Base-by-base conservation (phyloP, 2,113 vertebrate genomes). In the Callithrix jacchus region DNA sequence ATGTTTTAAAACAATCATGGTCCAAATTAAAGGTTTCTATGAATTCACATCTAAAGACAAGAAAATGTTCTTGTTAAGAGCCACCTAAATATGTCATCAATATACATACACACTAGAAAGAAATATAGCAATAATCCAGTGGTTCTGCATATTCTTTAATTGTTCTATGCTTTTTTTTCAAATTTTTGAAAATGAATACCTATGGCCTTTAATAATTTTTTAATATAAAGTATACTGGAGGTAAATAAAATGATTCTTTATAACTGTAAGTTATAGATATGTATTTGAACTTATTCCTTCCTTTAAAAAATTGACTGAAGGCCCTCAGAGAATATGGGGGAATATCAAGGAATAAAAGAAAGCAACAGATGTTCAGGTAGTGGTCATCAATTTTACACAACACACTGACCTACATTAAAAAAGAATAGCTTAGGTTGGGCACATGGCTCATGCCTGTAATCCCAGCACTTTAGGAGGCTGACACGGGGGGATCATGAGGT, bases 11-110 rank as follows among this genome's bases (percentile, higher is more conserved):
- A 82, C 16, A 49, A 40, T 40, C 16, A 68, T 13, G 27, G 14
- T 74, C n/a, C n/a, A 64, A 84, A 49, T 73, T 13, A 45, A 40
- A 87, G 74, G 86, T 49, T 87, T 87, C 0, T 87, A 86, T 82
- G 37, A 13, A 70, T 35, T 89, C 54, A 68, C 52, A 89, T 32
- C 42, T 87, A 94, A 91, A 66, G 23, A 89, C 2, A 96, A 21
- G n/a, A 88, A 94, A 92, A 94, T 82, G 4, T 42, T 77, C 73
- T 64, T 52, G 20, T 12, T 76, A 92, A 89, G 23, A 92, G 74
- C 6, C 42, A 90, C 52, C 49, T 86, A 11, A 83, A 94, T 81
- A 81, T 9, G 9, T 68, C 68, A 47, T 25, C n/a, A 88, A 88
- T 45, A 83, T 61, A 73, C 1, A 25, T 13, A 54, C 30, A 56